phyloP scores from a whole-genome alignment of 1,140 invertebrate species.

The Brachionus angularis region DNA sequence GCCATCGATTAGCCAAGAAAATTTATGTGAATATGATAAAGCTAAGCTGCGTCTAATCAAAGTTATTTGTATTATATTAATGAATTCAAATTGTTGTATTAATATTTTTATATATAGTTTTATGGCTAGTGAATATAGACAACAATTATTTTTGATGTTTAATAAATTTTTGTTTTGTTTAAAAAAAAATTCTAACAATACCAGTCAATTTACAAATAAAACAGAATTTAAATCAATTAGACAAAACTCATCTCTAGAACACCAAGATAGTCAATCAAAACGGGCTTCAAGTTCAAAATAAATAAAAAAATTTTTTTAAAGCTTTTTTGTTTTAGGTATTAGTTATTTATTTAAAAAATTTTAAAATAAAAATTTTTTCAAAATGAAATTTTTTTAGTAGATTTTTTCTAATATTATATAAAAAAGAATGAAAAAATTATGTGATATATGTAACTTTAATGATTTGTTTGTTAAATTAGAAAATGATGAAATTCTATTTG shows the following conservation, averaged over 20 bases:
- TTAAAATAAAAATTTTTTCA: too few species aligned
- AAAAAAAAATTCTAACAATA: neutral
- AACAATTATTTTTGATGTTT: conserved; percentile 8
- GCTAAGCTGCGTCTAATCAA: conserved; percentile 1
- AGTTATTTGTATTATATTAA: conserved; percentile 43
- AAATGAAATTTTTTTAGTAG: too few species aligned
- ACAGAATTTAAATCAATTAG: neutral
- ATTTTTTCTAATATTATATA: too few species aligned
- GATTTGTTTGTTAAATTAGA: too few species aligned
- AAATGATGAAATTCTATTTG: conserved; percentile 10
- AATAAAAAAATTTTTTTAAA: neutral
- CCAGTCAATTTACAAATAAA: neutral
- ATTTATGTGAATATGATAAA: neutral
- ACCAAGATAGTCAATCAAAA: conserved; percentile 8
- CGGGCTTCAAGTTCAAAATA: conserved; percentile 23
- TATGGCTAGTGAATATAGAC: conserved; percentile 42
- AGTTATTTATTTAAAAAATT: too few species aligned
- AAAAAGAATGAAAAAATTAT: too few species aligned
- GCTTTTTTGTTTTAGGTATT: too few species aligned
- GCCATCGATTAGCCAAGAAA: neutral
- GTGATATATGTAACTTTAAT: too few species aligned
- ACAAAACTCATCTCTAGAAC: conserved; percentile 15
- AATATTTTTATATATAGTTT: conserved; percentile 43
- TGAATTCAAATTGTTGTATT: conserved; percentile 40
- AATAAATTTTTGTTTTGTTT: neutral